Evolutionary conservation across 2,797 vertebrate genomes (phyloP).

Genomic region (Labroides dimidiatus): DNA sequence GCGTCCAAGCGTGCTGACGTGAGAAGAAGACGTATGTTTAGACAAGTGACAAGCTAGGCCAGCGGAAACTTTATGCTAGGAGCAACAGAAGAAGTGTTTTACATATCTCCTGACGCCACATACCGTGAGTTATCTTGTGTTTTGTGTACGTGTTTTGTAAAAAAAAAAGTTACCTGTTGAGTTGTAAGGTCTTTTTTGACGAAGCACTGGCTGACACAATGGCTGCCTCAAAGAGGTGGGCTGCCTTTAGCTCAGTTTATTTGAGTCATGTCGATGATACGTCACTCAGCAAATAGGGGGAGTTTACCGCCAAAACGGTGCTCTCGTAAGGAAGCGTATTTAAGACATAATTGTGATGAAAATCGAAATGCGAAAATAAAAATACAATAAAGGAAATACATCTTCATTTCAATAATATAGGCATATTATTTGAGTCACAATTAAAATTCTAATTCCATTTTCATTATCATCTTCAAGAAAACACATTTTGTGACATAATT

Average conservation of each 20-base stretch:
- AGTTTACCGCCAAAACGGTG: background rate
- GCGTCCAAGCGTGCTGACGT: constrained; percentile 26
- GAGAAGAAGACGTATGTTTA: background rate
- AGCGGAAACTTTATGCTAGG: constrained; percentile 40
- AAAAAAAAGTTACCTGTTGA: constrained; percentile 11
- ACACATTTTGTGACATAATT: no score
- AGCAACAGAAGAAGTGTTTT: background rate
- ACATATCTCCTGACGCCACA: background rate
- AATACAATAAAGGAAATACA: no score
- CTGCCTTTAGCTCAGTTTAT: no score
- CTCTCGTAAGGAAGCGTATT: no score
- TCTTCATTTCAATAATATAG: no score
- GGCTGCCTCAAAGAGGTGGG: no score
- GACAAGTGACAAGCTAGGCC: constrained; percentile 1
- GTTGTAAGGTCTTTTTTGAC: background rate
- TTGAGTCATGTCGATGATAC: no score
- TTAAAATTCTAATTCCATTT: no score
- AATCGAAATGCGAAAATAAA: no score
- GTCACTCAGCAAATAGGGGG: constrained; percentile 1
- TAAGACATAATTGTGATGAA: no score
- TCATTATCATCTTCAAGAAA: no score
- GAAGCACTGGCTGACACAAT: background rate
- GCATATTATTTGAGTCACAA: no score
- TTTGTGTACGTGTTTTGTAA: background rate
- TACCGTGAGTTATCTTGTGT: background rate